A percentile compares a stretch with the other conserved stretches of the same genome.
Conservation (phyloP, 2,113 vertebrate species). For the Hylia prasina region DNA sequence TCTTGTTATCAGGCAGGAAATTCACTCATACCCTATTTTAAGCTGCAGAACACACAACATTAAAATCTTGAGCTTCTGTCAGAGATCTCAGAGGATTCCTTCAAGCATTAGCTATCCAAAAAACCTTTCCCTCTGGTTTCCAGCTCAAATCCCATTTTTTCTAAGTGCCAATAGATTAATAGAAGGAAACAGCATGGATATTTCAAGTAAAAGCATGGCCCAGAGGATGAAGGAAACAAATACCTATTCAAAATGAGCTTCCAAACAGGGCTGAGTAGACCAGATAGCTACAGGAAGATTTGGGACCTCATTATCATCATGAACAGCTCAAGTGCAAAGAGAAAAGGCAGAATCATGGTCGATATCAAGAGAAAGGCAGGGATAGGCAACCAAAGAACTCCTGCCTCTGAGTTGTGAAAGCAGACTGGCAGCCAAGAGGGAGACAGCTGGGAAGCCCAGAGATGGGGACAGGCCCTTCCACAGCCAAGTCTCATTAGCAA, state of each 20-base stretch:
- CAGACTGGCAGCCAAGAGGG: background rate
- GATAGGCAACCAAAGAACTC: background rate
- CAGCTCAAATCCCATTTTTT: background rate
- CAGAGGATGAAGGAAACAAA: background rate
- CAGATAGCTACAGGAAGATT: background rate
- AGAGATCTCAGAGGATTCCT: background rate
- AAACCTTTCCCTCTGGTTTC: background rate
- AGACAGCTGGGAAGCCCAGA: background rate
- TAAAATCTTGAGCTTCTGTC: background rate
- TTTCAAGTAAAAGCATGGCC: background rate
- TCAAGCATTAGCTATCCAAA: background rate
- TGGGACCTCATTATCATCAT: background rate
- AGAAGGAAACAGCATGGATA: background rate
- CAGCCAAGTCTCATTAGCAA: background rate
- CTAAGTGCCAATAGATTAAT: background rate
- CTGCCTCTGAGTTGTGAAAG: background rate
- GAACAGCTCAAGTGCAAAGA: background rate
- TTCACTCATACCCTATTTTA: background rate
- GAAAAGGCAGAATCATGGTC: background rate
- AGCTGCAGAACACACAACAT: background rate
- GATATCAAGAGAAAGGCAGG: fast-evolving
- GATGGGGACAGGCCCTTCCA: background rate
- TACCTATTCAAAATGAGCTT: background rate
- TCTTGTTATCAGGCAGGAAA: background rate
- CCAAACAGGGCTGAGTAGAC: background rate